Evolutionary conservation across 2,888 invertebrate genomes (phyloP), one percentile per base, ranked within the genome.

Genomic region (Cosmopolites sordidus): DNA sequence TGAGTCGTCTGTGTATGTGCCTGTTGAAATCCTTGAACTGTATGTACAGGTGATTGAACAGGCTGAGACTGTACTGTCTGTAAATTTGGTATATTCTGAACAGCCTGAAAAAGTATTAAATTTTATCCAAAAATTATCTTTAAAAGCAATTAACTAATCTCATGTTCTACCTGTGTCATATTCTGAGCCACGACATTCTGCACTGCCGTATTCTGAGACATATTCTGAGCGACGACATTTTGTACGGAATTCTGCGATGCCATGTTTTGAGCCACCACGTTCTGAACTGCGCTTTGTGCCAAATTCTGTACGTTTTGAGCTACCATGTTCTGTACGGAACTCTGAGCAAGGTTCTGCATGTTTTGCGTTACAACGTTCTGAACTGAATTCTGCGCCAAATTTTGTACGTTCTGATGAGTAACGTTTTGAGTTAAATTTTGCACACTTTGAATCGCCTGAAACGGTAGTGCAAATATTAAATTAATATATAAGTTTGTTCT

Each of bases 1-100:
- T 70, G 70, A 4, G 60, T 66, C 2, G 58, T 58, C 41, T 65
- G 65, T 4, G 63, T 59, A 27, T 62, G 62, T 16, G 61, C 59
- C 41, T 64, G 63, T 27, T 60, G 58, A 45, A 60, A 55, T 12
- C 57, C 60, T 48, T 63, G 63, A 22, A 59, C 61, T 12, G 58
- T 53, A 41, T 61, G 60, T 17, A 56, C 58, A 1, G 60, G 62
- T 2, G 62, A 56, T 40, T 60, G 61, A 18, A 60, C 48, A 0
- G 59, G 57, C 43, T 62, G 63, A 2, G 51, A 50, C 15, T 43
- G 48, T 12, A 42, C 44, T 11, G 44, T 11, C 16, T 30, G 43
- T 15, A 51, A 46, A 16, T 49, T 49, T 14, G 18, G 59, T 15
- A 54, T 44, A 45, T 43, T 59, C 27, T 60, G 64, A 16, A 58